Conservation (phyloP, 2,797 vertebrate species). For the Amblyraja radiata region DNA sequence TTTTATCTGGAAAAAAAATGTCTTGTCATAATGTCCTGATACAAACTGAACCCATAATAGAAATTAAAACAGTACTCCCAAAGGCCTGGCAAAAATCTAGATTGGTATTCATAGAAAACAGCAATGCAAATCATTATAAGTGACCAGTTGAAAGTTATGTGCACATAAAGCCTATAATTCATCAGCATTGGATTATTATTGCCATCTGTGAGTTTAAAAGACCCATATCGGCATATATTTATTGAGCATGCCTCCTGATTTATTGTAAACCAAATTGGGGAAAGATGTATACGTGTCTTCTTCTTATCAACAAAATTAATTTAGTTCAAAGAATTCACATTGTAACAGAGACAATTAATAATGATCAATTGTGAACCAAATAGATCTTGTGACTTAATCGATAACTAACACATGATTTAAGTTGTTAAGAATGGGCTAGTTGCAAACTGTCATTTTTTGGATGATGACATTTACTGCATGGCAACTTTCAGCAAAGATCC, state of each 20-base stretch:
- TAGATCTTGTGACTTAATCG: not conserved
- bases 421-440: not conserved
- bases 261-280: not conserved
- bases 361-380: not conserved
- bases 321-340: not conserved
- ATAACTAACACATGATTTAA: not conserved
- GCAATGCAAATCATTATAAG: not conserved
- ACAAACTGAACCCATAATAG: not conserved
- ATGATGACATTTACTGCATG: not conserved
- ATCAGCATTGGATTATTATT: not conserved
- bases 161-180: not conserved
- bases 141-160: not conserved
- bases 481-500: not conserved
- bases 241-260: not conserved
- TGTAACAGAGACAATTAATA: not conserved
- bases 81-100: not conserved
- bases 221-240: not conserved
- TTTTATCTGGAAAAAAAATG: too few relatives aligned
- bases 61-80: not conserved
- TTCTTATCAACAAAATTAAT: not conserved
- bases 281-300: not conserved
- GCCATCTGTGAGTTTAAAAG: not conserved
- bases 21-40: too few relatives aligned
- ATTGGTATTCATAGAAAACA: not conserved
- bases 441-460: not conserved